phyloP scores from a whole-genome alignment of 2,113 vertebrate genomes.

The Sus scrofa region DNA sequence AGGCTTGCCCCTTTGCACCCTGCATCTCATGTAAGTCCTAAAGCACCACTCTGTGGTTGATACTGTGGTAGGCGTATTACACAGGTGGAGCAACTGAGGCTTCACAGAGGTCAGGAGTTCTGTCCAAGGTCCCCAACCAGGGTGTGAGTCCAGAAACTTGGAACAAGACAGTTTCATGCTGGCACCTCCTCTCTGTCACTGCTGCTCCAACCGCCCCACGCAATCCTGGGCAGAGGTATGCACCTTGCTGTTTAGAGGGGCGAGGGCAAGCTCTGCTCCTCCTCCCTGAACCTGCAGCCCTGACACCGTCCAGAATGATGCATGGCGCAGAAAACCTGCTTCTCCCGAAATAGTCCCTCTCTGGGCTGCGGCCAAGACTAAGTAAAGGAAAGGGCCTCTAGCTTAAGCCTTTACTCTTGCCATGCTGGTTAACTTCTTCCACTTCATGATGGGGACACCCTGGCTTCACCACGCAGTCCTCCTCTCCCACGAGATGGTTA shows the following conservation, averaged over 20 bases:
- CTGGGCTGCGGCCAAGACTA: background rate
- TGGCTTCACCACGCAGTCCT: slow-evolving; percentile 10
- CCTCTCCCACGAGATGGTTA: slow-evolving; percentile 28
- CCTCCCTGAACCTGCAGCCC: background rate
- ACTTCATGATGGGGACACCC: slow-evolving; percentile 7
- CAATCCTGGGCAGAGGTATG: background rate
- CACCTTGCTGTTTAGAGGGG: background rate
- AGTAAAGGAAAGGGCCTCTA: too few relatives aligned
- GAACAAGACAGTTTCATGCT: background rate
- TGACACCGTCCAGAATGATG: background rate
- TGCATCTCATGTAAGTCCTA: background rate
- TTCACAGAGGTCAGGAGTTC: background rate
- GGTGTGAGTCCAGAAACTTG: background rate
- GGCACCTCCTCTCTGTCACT: background rate
- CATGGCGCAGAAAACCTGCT: slow-evolving; percentile 48
- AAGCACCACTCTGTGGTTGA: fast-evolving
- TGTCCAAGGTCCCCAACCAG: background rate
- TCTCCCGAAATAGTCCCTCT: background rate
- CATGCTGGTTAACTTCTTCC: background rate
- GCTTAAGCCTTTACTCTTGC: background rate
- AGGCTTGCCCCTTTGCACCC: background rate
- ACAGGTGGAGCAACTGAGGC: background rate
- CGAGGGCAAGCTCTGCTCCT: slow-evolving; percentile 14
- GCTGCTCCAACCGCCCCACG: background rate
- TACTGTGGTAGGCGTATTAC: too few relatives aligned